Conservation (phyloP, 2,888 invertebrate species). For the Brenthis ino region DNA sequence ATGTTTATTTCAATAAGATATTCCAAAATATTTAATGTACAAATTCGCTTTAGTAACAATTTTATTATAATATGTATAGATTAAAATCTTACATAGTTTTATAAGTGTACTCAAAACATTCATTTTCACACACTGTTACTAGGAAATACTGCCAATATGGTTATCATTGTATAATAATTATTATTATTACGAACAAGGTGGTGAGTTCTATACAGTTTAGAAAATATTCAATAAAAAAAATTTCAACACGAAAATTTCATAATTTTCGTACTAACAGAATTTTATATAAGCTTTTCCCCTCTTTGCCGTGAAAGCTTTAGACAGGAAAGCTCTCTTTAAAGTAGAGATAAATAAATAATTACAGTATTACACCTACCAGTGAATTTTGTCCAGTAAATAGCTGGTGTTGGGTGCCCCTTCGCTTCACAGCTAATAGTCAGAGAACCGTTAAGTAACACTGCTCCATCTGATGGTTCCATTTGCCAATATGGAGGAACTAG, state of each 20-base stretch:
- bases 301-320: neutral
- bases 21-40: too few species aligned
- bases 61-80: neutral
- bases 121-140: too few species aligned
- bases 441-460: constrained; percentile 87
- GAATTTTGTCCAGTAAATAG: constrained; percentile 88
- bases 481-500: constrained; percentile 91
- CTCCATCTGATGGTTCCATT: constrained; percentile 87
- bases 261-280: too few species aligned
- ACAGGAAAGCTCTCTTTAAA: neutral
- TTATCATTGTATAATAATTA: too few species aligned
- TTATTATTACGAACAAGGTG: too few species aligned
- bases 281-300: too few species aligned
- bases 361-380: constrained; percentile 75
- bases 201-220: too few species aligned
- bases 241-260: too few species aligned
- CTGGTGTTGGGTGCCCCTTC: constrained; percentile 89
- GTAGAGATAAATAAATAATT: neutral
- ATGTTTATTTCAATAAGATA: too few species aligned
- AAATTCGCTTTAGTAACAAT: too few species aligned
- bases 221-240: too few species aligned
- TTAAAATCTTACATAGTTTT: constrained; percentile 9
- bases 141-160: too few species aligned
- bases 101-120: neutral
- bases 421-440: constrained; percentile 90